These are phyloP conservation scores for Sus scrofa DNA, from an alignment of 2,113 vertebrate species.

Conservation along the genomic window T2T-Sscrofa CM000822.6:85004001-85004500, in stretches of 20 bases:
- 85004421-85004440: conserved; percentile 29
- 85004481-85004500: neutral
- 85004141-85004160: no score
- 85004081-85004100: no score
- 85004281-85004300: neutral
- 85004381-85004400: conserved; percentile 57
- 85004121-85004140: no score
- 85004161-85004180: no score
- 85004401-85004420: conserved; percentile 66
- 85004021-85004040: no score
- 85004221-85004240: no score
- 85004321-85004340: neutral
- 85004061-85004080: no score
- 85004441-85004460: conserved; percentile 9
- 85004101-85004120: no score
- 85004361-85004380: neutral
- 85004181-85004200: no score
- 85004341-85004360: neutral
- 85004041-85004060: no score
- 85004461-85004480: neutral
- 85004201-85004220: no score
- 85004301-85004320: neutral
- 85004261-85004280: neutral
- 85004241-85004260: neutral
- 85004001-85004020: no score